Percentiles rank a stretch among this genome's conserved stretches.
These are phyloP conservation scores for Portunus trituberculatus DNA, from an alignment of 1,140 invertebrate species.

Conservation along the genomic window DNA sequence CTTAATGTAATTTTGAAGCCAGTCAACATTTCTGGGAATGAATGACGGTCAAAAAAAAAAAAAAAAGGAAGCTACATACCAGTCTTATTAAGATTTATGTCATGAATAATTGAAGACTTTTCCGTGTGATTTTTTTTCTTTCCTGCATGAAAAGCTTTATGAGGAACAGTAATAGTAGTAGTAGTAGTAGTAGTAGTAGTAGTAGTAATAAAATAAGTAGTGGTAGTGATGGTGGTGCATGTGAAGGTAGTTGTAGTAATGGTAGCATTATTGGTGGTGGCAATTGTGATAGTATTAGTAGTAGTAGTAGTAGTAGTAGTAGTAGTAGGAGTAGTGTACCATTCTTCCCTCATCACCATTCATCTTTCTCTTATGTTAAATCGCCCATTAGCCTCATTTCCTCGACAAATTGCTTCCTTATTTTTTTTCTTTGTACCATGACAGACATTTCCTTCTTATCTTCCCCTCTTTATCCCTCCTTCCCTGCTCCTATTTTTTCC, in stretches of 20 bases:
- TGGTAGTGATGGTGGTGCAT: background rate
- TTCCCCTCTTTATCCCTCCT: slow-evolving; percentile 29
- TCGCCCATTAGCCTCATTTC: background rate
- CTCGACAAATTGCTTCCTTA: slow-evolving; percentile 4
- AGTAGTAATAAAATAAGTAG: background rate
- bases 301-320: background rate
- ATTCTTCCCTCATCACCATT: background rate
- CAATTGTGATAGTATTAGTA: background rate
- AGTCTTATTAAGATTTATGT: background rate
- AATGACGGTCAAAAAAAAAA: background rate
- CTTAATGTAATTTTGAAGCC: background rate
- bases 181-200: slow-evolving; percentile 31
- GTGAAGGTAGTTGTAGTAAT: slow-evolving; percentile 18
- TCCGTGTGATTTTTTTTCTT: background rate
- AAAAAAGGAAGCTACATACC: background rate
- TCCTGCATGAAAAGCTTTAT: background rate
- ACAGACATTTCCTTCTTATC: slow-evolving; percentile 14
- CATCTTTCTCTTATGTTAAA: slow-evolving; percentile 25
- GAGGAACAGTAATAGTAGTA: background rate
- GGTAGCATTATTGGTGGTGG: background rate
- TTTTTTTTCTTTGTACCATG: background rate
- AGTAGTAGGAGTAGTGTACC: slow-evolving; percentile 25
- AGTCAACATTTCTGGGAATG: background rate
- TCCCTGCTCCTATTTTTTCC: background rate
- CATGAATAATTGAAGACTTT: background rate